Conservation (phyloP, 2,113 vertebrate genomes). For the Campylomormyrus numenius region DNA sequence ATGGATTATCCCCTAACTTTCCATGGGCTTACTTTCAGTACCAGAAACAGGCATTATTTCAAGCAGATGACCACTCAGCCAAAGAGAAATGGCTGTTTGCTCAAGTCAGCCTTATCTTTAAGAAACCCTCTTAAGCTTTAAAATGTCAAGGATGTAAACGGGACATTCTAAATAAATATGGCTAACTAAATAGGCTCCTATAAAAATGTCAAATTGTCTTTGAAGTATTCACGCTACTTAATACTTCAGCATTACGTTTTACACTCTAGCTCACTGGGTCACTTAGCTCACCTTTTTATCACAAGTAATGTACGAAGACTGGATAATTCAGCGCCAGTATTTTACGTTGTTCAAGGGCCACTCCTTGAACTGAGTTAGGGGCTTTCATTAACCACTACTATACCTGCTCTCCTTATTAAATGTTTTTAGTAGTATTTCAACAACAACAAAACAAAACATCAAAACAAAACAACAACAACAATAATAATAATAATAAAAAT, state of each 20-base stretch:
- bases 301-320: neutral
- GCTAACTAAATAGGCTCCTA: neutral
- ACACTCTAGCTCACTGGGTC: neutral
- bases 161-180: neutral
- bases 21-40: neutral
- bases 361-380: neutral
- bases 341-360: neutral
- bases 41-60: neutral
- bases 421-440: neutral
- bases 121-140: neutral
- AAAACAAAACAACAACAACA: neutral
- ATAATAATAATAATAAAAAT: neutral
- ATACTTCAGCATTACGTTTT: neutral
- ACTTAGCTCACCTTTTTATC: neutral
- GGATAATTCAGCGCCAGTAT: neutral
- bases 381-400: neutral
- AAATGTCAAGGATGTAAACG: neutral
- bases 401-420: neutral
- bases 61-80: neutral
- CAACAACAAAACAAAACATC: neutral
- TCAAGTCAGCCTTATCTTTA: neutral
- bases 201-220: slow-evolving; percentile 7
- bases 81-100: neutral
- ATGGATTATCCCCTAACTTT: neutral
- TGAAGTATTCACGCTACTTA: neutral